phyloP scores from a whole-genome alignment of 2,888 invertebrate genomes.

The Dendrolimus houi region DNA sequence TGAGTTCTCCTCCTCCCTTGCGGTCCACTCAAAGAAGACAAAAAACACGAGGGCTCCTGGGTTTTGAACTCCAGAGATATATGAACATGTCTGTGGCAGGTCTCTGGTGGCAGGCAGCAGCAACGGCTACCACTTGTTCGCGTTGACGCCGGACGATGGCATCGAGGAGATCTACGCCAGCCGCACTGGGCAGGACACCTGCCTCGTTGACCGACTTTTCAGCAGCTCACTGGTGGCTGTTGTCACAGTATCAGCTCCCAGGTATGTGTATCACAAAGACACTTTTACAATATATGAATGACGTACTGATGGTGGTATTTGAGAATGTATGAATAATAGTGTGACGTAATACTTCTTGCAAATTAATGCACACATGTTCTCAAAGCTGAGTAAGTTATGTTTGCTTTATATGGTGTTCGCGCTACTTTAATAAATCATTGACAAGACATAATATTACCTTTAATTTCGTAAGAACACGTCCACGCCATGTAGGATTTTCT shows the following conservation, averaged over 20 bases:
- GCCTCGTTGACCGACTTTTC: slow-evolving; percentile 96
- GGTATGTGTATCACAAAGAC: slow-evolving; percentile 64
- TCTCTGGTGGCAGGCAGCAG: slow-evolving; percentile 95
- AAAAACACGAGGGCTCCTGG: no score
- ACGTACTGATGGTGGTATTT: neutral
- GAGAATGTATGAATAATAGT: neutral
- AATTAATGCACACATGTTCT: no score
- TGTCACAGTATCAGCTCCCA: slow-evolving; percentile 92
- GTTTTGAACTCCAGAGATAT: neutral
- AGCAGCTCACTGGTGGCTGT: slow-evolving; percentile 97
- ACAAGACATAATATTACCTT: no score
- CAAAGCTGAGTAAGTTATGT: no score
- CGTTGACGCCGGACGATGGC: slow-evolving; percentile 87
- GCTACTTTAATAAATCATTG: no score
- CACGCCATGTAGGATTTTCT: no score
- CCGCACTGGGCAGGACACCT: slow-evolving; percentile 88
- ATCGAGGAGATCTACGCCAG: slow-evolving; percentile 94
- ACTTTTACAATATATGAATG: neutral
- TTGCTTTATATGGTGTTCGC: no score
- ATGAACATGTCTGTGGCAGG: slow-evolving; percentile 54
- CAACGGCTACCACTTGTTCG: slow-evolving; percentile 92
- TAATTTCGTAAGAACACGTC: no score
- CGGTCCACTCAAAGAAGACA: no score
- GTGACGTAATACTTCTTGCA: no score
- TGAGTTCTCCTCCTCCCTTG: no score